Conservation (phyloP, 2,113 vertebrate genomes). For the Mungos mungo region DNA sequence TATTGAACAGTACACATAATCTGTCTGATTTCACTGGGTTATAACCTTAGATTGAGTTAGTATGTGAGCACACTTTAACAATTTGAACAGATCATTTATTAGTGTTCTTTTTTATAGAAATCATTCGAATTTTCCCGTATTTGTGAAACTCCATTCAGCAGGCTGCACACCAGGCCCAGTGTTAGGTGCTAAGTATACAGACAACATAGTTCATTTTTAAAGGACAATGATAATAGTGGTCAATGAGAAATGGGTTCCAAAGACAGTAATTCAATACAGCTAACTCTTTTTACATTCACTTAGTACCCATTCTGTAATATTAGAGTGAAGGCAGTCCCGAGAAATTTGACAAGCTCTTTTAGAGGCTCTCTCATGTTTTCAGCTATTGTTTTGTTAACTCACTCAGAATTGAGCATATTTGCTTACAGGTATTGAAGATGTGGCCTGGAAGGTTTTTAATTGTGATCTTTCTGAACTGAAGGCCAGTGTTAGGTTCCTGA, state of each 20-base stretch:
- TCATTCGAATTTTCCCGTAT: background rate
- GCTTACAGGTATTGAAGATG: constrained; percentile 32
- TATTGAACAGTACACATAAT: background rate
- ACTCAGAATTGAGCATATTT: background rate
- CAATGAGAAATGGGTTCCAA: constrained; percentile 9
- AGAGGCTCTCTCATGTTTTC: background rate
- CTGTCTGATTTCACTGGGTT: background rate
- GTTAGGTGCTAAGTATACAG: background rate
- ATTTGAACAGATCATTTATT: background rate
- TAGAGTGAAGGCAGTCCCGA: background rate
- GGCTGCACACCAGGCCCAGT: background rate
- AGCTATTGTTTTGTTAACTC: constrained; percentile 14
- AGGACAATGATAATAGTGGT: background rate
- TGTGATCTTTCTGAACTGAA: background rate
- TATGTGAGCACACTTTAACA: background rate
- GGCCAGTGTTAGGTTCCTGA: background rate
- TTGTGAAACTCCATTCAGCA: background rate
- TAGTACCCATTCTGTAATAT: background rate
- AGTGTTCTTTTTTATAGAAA: background rate
- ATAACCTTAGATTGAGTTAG: background rate
- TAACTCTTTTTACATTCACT: background rate
- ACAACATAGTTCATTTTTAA: background rate
- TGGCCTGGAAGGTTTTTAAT: constrained; percentile 8
- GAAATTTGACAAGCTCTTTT: constrained; percentile 10
- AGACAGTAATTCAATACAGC: background rate